A percentile compares a stretch with the other conserved stretches of the same genome.
phyloP scores from a whole-genome alignment of 2,888 invertebrate genomes.

The Protodeltote pygarga region DNA sequence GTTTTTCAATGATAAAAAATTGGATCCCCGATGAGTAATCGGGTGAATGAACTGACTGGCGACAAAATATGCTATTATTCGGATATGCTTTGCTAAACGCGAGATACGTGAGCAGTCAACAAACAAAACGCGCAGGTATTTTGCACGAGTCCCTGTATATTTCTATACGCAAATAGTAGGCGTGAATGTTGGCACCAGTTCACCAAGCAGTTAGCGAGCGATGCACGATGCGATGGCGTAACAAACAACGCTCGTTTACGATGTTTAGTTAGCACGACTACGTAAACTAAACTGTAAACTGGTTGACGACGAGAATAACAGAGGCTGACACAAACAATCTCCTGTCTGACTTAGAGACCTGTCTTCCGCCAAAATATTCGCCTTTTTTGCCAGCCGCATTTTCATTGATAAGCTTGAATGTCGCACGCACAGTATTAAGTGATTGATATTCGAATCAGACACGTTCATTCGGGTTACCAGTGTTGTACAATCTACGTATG shows the following conservation, averaged over 20 bases:
- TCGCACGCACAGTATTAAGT: slow-evolving; percentile 2
- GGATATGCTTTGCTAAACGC: background rate
- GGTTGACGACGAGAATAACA: no score
- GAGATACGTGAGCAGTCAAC: background rate
- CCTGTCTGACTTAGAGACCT: no score
- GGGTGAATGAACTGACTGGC: slow-evolving; percentile 24
- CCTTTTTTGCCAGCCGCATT: background rate
- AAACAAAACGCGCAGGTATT: slow-evolving; percentile 8
- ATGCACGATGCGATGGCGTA: background rate
- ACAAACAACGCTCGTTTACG: slow-evolving; percentile 6
- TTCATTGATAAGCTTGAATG: slow-evolving; percentile 12
- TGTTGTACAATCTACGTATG: slow-evolving; percentile 7
- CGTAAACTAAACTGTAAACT: background rate
- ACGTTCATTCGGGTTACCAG: slow-evolving; percentile 9
- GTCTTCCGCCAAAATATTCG: background rate
- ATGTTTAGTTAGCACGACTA: slow-evolving; percentile 12
- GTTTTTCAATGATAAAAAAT: slow-evolving; percentile 1
- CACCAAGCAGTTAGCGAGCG: slow-evolving; percentile 12
- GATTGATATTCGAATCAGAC: slow-evolving; percentile 17
- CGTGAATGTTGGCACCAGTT: slow-evolving; percentile 17
- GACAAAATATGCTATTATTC: background rate
- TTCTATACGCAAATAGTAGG: background rate
- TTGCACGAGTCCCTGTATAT: background rate
- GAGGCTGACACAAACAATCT: background rate
- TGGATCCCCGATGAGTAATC: background rate